Evolutionary conservation across 1,140 invertebrate genomes (phyloP), one percentile per base, ranked within the genome.

Genomic region (Drosophila arawakana): DNA sequence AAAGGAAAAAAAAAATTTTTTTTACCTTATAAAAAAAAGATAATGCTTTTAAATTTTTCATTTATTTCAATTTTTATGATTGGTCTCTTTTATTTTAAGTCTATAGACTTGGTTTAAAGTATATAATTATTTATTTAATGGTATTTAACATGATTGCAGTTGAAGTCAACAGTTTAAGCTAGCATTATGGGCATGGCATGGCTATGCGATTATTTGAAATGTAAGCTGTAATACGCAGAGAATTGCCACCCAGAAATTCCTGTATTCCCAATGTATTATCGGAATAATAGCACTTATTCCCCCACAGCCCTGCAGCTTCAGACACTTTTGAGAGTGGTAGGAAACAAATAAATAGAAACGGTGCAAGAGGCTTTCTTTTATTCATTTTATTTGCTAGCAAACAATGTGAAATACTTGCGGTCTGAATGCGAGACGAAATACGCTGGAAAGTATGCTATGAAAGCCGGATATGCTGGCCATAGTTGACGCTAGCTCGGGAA

Each of bases 321-420:
- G 44, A 3, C 44, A 41, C 52, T 58, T 55, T 13, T 61, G 21
- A 11, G 60, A 49, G 21, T 61, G 34, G 13, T 57, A 54, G 41
- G 63, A 68, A 76, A 76, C 65, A 79, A 50, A 76, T 72, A 76
- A 73, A 68, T 52, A 66, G 30, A 54, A 55, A 25, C 57, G 6
- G 57, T 57, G 66, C 49, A 47, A 41, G 34, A 8, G 52, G 35
- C n/a, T 58, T 73, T 67, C 61, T 82, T 79, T 81, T 61, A 60
- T 66, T 83, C 79, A 58, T 76, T 83, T 83, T 79, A 83, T 84
- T 76, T 81, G 67, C 63, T 55, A 67, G 73, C 76, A 80, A 84
- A 84, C 80, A 84, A 84, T 83, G 76, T 63, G 60, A 80, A 84
- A 80, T 80, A 76, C 80, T 82, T 74, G 72, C 80, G 73, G 80